phyloP scores from a whole-genome alignment of 2,113 vertebrate genomes.

The Crotalus helleri region DNA sequence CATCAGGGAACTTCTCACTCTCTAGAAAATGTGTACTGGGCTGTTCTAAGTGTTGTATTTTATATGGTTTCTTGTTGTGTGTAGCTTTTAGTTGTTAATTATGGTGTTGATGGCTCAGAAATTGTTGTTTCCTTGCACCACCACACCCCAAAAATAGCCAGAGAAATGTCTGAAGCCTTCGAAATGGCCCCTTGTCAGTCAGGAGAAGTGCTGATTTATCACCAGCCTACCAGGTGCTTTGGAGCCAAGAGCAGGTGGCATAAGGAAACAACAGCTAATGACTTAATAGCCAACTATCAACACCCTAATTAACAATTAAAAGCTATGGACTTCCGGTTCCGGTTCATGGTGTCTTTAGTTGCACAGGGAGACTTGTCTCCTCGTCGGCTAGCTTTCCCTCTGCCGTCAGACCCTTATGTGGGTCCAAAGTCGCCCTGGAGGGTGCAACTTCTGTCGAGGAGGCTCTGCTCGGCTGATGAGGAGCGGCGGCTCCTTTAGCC shows the following conservation, averaged over 20 bases:
- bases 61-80: neutral
- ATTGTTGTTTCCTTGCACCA: neutral
- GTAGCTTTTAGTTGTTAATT: neutral
- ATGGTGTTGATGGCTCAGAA: neutral
- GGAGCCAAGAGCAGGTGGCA: neutral
- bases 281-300: neutral
- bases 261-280: neutral
- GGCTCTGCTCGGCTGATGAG: too few species aligned
- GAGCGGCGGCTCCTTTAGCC: too few species aligned
- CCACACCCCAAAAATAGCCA: neutral
- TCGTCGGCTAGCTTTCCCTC: too few species aligned
- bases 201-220: neutral
- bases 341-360: too few species aligned
- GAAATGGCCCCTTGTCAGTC: neutral
- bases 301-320: neutral
- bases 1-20: neutral
- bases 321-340: neutral
- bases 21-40: neutral
- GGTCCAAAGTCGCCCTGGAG: too few species aligned
- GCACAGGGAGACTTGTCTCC: too few species aligned
- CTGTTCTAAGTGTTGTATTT: neutral
- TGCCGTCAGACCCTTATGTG: too few species aligned
- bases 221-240: neutral
- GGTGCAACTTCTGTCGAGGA: too few species aligned
- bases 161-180: neutral